Conservation (phyloP, 2,797 vertebrate genomes). For the Streptopelia turtur region DNA sequence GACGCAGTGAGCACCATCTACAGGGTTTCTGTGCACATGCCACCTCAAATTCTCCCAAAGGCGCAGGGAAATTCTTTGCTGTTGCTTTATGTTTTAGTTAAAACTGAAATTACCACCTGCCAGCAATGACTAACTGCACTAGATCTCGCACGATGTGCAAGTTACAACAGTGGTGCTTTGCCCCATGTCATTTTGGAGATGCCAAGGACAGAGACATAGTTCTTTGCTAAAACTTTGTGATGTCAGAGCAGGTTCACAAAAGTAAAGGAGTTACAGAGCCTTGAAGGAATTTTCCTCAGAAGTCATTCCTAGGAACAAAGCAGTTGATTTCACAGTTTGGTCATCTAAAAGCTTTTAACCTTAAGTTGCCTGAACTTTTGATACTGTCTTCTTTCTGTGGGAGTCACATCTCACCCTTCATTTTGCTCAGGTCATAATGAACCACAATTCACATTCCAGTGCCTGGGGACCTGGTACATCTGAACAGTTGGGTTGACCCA, state of each 20-base stretch:
- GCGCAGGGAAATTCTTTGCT: not conserved
- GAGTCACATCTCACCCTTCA: rapidly evolving
- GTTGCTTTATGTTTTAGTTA: not conserved
- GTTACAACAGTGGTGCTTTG: not conserved
- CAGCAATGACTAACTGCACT: not conserved
- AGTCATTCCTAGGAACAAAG: not conserved
- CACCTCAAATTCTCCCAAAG: not conserved
- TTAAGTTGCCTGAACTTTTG: not conserved
- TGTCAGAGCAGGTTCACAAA: not conserved
- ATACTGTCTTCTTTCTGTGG: not conserved
- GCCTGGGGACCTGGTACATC: not conserved
- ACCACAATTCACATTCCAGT: not conserved
- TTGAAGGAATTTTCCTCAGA: not conserved
- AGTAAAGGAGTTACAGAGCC: not conserved
- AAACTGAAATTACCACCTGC: not conserved
- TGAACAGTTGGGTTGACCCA: not conserved
- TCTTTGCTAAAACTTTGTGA: not conserved
- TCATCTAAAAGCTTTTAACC: not conserved
- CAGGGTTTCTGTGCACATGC: not conserved
- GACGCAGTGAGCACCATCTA: conserved; percentile 57
- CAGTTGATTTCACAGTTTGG: not conserved
- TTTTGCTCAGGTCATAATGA: not conserved
- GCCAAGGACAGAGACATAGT: not conserved
- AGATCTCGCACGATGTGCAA: rapidly evolving
- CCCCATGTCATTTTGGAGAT: not conserved